Base-by-base conservation (phyloP, 1,140 invertebrate genomes). In the Bradynema listronoti region DNA sequence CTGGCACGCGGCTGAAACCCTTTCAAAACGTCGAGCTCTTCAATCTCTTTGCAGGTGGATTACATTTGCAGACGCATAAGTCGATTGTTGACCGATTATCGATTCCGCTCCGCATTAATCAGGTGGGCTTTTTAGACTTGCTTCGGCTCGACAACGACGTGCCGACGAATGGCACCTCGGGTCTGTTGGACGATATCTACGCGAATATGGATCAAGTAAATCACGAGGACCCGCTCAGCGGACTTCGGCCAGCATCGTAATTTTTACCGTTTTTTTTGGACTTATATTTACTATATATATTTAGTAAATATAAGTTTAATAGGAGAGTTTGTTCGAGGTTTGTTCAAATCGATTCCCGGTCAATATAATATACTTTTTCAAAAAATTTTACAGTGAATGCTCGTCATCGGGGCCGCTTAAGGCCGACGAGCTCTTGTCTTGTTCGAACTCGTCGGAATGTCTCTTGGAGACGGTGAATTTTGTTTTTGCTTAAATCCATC, bases 11-110 rank as follows among this genome's bases (percentile, higher is more conserved):
- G 16, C 9, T 72, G n/a, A 25, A 65, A 27, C 59, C 71, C n/a
- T 72, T 72, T 50, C 72, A 75, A 55, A 72, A 72, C 24, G 53
- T 72, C 25, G 71, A 72, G 51, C 51, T 65, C 11, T 75, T 67
- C 59, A 72, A 72, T 39, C 56, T 72, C 1, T 70, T 72, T 43
- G 27, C 63, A n/a, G 69, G 68, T 71, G 36, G 19, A 22, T 39
- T 50, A 49, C n/a, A 16, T 65, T 65, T 53, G 25, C 11, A 22
- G n/a, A 58, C 4, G 1, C n/a, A 5, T 29, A 58, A 16, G 57
- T 9, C 14, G 4, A 62, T 4, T 58, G 2, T 2, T n/a, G 7
- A 42, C 16, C 25, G 14, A 56, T 11, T 54, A n/a, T n/a, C 24
- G 16, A 9, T n/a, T 57, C 29, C 25, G 2, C 27, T 32, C 27